phyloP scores from a whole-genome alignment of 2,888 invertebrate genomes.

The Callyntrura sp. region DNA sequence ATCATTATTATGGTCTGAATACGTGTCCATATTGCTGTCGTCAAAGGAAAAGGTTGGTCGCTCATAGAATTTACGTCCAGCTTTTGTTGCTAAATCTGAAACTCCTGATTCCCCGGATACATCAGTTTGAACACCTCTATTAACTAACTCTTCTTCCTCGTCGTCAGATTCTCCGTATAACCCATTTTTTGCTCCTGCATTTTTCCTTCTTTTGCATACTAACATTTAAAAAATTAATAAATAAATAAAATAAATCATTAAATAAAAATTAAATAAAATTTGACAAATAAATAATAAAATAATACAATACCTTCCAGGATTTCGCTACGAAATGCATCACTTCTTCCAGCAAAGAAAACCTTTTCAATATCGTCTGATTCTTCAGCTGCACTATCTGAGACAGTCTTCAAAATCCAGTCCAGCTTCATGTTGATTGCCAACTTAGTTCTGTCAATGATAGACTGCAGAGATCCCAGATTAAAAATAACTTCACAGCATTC shows the following conservation, averaged over 20 bases:
- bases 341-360: conserved; percentile 69
- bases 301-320: conserved; percentile 66
- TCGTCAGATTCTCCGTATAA: conserved; percentile 61
- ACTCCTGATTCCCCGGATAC: conserved; percentile 67
- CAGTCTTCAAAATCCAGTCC: conserved; percentile 74
- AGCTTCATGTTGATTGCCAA: conserved; percentile 74
- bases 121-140: conserved; percentile 72
- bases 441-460: conserved; percentile 72
- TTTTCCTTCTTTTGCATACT: conserved; percentile 70
- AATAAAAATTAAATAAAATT: not conserved
- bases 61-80: conserved; percentile 67
- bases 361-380: conserved; percentile 74
- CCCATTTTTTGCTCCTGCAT: conserved; percentile 64
- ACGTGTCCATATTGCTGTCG: conserved; percentile 72
- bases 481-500: conserved; percentile 75
- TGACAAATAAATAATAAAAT: not conserved
- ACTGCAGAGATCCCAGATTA: conserved; percentile 75
- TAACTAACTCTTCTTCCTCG: conserved; percentile 72
- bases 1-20: conserved; percentile 75
- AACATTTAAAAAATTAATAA: not conserved
- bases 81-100: conserved; percentile 64
- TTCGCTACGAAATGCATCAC: conserved; percentile 68
- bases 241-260: conserved; percentile 12
- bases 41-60: conserved; percentile 61
- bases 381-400: conserved; percentile 66